Evolutionary conservation across 2,888 invertebrate genomes (phyloP), one percentile per base, ranked within the genome.

Genomic region (Xestia xanthographa): DNA sequence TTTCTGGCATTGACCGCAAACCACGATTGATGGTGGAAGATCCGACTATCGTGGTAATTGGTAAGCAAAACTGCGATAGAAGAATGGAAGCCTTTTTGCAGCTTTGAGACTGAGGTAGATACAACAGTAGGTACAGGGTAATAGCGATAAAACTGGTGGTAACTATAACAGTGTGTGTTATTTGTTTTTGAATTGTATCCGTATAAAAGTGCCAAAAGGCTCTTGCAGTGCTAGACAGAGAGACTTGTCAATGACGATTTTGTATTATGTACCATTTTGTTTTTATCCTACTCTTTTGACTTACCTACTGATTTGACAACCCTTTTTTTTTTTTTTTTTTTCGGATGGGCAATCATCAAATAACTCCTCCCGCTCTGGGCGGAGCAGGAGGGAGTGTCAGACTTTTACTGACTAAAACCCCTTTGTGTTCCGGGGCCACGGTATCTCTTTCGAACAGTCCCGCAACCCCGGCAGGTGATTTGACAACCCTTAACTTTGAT

Each of bases 401-500:
- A n/a, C n/a, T n/a, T n/a, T n/a, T n/a, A n/a, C n/a, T n/a, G n/a
- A n/a, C n/a, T n/a, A n/a, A n/a, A n/a, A n/a, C n/a, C n/a, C n/a
- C n/a, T n/a, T n/a, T n/a, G n/a, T n/a, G n/a, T n/a, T n/a, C n/a
- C n/a, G n/a, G n/a, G n/a, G n/a, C n/a, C n/a, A n/a, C n/a, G n/a
- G n/a, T n/a, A n/a, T n/a, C n/a, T n/a, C n/a, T n/a, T n/a, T n/a
- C n/a, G n/a, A n/a, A n/a, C n/a, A n/a, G n/a, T n/a, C n/a, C n/a
- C n/a, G n/a, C n/a, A n/a, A n/a, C n/a, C n/a, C n/a, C n/a, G n/a
- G n/a, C n/a, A n/a, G n/a, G n/a, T n/a, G n/a, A n/a, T n/a, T n/a
- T n/a, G n/a, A 63, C 85, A 87, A 76, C 84, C 86, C 82, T 86
- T 45, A 17, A 2, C 8, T 26, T 65, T 43, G 58, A 41, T 14